These are phyloP conservation scores for Xanthia icteritia DNA, from an alignment of 2,888 invertebrate genomes.

Conservation along the genomic window DNA sequence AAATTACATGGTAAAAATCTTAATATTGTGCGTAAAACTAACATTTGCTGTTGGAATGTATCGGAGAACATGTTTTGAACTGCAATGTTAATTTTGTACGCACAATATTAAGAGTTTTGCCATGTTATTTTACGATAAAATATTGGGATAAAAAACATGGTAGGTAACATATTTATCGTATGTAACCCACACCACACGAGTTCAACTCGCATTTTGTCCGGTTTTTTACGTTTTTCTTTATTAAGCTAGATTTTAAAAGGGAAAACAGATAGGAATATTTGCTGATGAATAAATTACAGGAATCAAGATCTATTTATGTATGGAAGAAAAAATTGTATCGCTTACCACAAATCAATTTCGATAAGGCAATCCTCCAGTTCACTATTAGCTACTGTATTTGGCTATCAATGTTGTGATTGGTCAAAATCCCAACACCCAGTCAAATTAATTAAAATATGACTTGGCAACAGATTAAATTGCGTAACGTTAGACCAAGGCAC, in stretches of 20 bases:
- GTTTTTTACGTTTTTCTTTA: too few species aligned
- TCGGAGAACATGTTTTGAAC: too few species aligned
- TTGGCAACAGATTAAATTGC: not conserved
- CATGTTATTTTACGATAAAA: too few species aligned
- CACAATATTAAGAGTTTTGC: too few species aligned
- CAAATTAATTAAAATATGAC: not conserved
- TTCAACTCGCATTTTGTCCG: too few species aligned
- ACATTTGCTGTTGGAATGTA: too few species aligned
- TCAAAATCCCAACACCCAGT: not conserved
- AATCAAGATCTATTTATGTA: not conserved
- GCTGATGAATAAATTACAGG: not conserved
- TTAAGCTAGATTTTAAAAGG: not conserved
- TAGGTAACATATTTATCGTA: too few species aligned
- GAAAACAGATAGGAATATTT: not conserved
- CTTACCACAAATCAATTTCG: not conserved
- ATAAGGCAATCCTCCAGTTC: not conserved
- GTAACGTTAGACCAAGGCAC: conserved; percentile 31
- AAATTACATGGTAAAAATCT: too few species aligned
- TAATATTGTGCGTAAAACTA: too few species aligned
- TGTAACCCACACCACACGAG: too few species aligned
- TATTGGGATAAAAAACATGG: too few species aligned
- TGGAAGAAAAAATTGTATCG: not conserved
- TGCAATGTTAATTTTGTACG: too few species aligned
- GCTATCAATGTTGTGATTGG: not conserved
- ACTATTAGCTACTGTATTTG: not conserved